Evolutionary conservation across 1,140 invertebrate species (phyloP).

Genomic region (Drosophila trapezifrons): DNA sequence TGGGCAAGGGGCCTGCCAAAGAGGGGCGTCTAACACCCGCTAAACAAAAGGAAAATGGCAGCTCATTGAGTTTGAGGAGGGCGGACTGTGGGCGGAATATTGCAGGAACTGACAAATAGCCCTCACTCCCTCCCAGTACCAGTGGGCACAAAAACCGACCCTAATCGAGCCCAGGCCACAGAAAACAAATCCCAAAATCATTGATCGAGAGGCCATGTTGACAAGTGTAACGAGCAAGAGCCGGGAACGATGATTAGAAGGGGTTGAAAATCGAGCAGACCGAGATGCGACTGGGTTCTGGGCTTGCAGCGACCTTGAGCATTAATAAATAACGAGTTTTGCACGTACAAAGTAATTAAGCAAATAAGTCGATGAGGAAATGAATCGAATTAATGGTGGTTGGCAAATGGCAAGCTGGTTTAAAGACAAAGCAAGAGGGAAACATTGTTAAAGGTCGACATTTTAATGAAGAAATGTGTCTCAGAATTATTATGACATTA

Average conservation of each 20-base stretch:
- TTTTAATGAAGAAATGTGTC: too few relatives aligned
- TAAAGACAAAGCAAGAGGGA: neutral
- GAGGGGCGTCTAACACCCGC: conserved; percentile 46
- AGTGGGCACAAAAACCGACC: conserved; percentile 21
- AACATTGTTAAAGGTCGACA: too few relatives aligned
- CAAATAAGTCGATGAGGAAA: conserved; percentile 6
- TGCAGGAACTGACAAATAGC: conserved; percentile 20
- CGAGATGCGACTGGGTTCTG: neutral
- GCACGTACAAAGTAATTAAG: neutral
- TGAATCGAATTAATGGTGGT: neutral
- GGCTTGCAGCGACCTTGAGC: neutral
- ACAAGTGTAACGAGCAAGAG: conserved; percentile 32
- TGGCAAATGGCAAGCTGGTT: neutral
- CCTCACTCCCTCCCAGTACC: conserved; percentile 5
- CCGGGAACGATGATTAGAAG: conserved; percentile 8
- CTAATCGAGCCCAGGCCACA: conserved; percentile 48
- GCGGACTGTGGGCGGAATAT: conserved; percentile 16
- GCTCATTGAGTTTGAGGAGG: conserved; percentile 65
- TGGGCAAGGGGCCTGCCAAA: neutral
- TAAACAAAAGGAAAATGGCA: conserved; percentile 69
- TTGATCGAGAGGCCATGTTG: conserved; percentile 47
- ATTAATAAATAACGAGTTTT: conserved; percentile 13
- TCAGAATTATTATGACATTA: too few relatives aligned
- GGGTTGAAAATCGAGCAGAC: conserved; percentile 1
- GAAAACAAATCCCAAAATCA: conserved; percentile 50